phyloP scores from a whole-genome alignment of 2,797 vertebrate species.

The Centropyge bicolor region DNA sequence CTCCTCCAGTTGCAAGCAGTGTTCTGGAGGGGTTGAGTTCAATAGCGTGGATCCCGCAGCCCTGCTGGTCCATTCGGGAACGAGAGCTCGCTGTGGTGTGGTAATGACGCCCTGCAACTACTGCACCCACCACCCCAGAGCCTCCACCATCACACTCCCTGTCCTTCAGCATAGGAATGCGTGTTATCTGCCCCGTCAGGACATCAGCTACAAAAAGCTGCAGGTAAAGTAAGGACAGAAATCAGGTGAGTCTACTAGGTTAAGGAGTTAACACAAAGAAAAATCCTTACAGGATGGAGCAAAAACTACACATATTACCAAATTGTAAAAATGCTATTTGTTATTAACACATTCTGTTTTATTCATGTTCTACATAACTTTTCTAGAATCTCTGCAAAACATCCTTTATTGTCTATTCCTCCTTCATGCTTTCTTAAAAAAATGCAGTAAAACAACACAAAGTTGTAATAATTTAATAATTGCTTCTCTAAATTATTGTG shows the following conservation, averaged over 20 bases:
- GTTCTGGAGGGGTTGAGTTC: constrained; percentile 96
- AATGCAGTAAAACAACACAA: no score
- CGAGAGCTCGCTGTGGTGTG: constrained; percentile 70
- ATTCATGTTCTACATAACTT: no score
- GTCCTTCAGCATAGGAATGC: constrained; percentile 98
- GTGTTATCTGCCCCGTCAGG: constrained; percentile 94
- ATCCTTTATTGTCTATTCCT: no score
- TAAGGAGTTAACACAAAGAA: no score
- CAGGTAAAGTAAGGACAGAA: constrained; percentile 15
- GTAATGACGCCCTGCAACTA: constrained; percentile 65
- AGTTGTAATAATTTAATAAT: background rate
- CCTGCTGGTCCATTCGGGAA: constrained; percentile 90
- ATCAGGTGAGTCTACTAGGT: no score
- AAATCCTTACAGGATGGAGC: no score
- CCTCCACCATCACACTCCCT: constrained; percentile 83
- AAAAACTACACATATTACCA: no score
- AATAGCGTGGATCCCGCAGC: constrained; percentile 98
- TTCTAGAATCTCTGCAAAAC: no score
- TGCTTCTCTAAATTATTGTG: background rate
- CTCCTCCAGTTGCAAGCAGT: constrained; percentile 95
- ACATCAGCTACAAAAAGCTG: constrained; percentile 98
- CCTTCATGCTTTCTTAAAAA: no score
- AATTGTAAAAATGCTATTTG: no score
- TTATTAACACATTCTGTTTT: no score
- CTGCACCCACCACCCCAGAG: constrained; percentile 61